Base-by-base conservation (phyloP, 1,140 invertebrate species). In the Halictus rubicundus region DNA sequence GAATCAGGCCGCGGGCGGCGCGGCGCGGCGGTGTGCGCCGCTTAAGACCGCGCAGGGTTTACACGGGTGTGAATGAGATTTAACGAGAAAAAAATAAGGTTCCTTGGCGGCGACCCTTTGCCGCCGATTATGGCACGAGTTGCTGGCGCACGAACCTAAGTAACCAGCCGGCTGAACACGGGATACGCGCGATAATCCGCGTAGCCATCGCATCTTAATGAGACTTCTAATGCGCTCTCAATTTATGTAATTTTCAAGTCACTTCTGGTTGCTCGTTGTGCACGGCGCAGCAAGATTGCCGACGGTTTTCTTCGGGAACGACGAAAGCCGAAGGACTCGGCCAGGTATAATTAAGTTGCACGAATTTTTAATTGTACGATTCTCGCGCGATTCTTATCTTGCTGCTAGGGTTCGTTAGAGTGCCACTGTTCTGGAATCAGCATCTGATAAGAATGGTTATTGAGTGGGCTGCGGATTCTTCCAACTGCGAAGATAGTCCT, bases 121-220 rank as follows among this genome's bases (percentile, higher is more conserved):
- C 37, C 46, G 49, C 82, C 89, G 87, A 92, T 92, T 91, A 90
- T 89, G 89, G 84, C 88, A 88, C 88, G 87, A 81, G 71, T 84
- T 78, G 64, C 78, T 52, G 81, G 66, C 84, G 74, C 81, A 83
- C 80, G 86, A 72, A 60, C 70, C 59, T 89, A 83, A 75, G 80
- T 85, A 88, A 88, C 86, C 83, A 82, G 81, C 70, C 75, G 78
- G 76, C 88, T 89, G 85, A 68, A 80, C 89, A 90, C 87, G 64
- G 19, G 21, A 23, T 46, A 46, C 27, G 14, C 54, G 54, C 39
- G 65, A 70, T 77, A 46, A 70, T 77, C 52, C 46, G 27, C 39
- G 32, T n/a, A 39, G 21, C 63, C 52, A 77, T 75, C 72, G 72
- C 54, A 54, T 69, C 75, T 71, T 71, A 71, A 78, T 71, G 68